A percentile compares a stretch with the other conserved stretches of the same genome.
Conservation (phyloP, 2,888 invertebrate species). For the Nephrotoma guestfalica region DNA sequence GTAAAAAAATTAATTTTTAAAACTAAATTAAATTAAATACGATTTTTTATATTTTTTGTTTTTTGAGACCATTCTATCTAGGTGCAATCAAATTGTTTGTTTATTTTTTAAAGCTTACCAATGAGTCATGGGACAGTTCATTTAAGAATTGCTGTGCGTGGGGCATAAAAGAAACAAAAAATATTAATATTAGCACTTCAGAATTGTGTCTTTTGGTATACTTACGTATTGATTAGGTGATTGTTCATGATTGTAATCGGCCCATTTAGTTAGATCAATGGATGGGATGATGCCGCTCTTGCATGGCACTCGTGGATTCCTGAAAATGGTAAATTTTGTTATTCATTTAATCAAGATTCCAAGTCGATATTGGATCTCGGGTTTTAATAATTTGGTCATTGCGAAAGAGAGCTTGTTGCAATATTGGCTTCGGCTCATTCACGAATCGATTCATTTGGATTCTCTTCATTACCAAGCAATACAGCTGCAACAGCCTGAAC, state of each 20-base stretch:
- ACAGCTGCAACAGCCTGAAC: too few relatives aligned
- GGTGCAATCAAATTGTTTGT: neutral
- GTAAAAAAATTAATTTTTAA: neutral
- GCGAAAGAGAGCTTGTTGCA: too few relatives aligned
- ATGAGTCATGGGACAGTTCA: constrained; percentile 30
- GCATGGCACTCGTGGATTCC: constrained; percentile 88
- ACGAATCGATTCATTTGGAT: too few relatives aligned
- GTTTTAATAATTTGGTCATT: too few relatives aligned
- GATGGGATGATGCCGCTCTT: constrained; percentile 74
- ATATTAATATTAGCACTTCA: neutral
- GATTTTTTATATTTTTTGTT: neutral
- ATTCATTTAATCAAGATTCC: too few relatives aligned
- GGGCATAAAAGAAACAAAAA: constrained; percentile 14
- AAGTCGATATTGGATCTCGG: too few relatives aligned
- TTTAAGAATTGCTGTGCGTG: constrained; percentile 29
- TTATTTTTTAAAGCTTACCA: constrained; percentile 30
- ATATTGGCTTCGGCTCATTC: too few relatives aligned
- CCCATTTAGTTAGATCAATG: constrained; percentile 83
- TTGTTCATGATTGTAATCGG: constrained; percentile 46
- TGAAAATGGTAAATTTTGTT: constrained; percentile 27
- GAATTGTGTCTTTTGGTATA: constrained; percentile 14
- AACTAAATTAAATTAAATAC: neutral
- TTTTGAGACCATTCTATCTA: neutral
- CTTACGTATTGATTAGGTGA: constrained; percentile 48
- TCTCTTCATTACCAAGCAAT: too few relatives aligned